Conservation (phyloP, 2,888 invertebrate species). For the Busseola fusca region DNA sequence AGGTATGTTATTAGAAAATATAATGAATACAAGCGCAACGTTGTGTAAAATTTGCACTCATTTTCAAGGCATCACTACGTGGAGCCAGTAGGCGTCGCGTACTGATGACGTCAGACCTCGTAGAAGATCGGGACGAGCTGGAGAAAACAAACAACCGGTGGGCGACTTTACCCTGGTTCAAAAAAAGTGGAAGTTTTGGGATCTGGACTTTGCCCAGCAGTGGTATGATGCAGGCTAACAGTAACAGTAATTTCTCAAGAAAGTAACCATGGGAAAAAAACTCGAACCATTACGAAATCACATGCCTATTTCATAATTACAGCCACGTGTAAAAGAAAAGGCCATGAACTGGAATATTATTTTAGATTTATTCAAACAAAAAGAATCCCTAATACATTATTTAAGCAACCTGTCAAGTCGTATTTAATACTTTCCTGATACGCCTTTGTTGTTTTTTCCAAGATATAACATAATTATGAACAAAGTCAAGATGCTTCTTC, state of each 20-base stretch:
- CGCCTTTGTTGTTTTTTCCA: not conserved
- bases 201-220: not conserved
- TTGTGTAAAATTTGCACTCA: not conserved
- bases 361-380: not conserved
- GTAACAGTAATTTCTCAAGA: not conserved
- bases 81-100: not conserved
- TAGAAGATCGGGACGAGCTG: no score
- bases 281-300: not conserved
- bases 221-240: not conserved
- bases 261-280: not conserved
- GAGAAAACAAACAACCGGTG: not conserved
- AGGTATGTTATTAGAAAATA: slow-evolving; percentile 10
- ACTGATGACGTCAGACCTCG: no score
- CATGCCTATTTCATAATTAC: not conserved
- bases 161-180: not conserved
- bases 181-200: not conserved
- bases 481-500: not conserved
- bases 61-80: not conserved
- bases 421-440: not conserved
- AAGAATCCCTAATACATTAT: not conserved
- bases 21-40: not conserved
- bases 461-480: not conserved
- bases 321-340: not conserved
- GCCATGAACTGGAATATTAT: not conserved
- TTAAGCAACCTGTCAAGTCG: not conserved